Evolutionary conservation across 1,140 invertebrate species (phyloP).

Genomic region (Andricus grossulariae): DNA sequence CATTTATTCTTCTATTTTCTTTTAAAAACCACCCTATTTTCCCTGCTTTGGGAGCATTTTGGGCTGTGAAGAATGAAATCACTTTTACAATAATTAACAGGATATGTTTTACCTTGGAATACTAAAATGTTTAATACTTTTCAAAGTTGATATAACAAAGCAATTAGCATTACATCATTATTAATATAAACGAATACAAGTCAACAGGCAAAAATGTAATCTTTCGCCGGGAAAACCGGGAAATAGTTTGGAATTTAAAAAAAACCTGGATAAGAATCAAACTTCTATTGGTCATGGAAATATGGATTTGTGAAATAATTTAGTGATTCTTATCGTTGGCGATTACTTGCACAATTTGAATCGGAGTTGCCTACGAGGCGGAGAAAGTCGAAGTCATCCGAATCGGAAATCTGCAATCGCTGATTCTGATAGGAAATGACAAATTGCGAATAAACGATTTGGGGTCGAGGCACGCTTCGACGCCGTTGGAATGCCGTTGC

Average conservation of each 20-base stretch:
- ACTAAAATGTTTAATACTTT: too few species aligned
- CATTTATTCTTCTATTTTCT: neutral
- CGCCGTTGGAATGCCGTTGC: slow-evolving; percentile 52
- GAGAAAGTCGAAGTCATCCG: slow-evolving; percentile 1
- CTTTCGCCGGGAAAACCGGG: too few species aligned
- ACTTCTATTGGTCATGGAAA: neutral
- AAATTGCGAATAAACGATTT: slow-evolving; percentile 56
- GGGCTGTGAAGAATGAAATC: neutral
- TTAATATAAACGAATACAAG: too few species aligned
- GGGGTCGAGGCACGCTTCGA: slow-evolving; percentile 8
- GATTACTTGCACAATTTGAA: slow-evolving; percentile 21
- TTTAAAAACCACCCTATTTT: neutral
- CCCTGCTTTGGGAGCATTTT: too few species aligned
- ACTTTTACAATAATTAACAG: neutral
- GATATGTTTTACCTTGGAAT: too few species aligned
- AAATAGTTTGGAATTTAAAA: too few species aligned
- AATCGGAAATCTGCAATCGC: slow-evolving; percentile 9
- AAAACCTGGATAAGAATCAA: too few species aligned
- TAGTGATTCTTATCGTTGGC: neutral
- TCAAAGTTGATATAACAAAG: too few species aligned
- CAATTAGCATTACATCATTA: too few species aligned
- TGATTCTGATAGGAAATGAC: slow-evolving; percentile 48
- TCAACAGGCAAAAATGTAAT: too few species aligned
- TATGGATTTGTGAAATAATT: neutral
- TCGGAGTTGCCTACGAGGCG: neutral